Conservation (phyloP, 2,113 vertebrate species). For the Amblyornis subalaris region DNA sequence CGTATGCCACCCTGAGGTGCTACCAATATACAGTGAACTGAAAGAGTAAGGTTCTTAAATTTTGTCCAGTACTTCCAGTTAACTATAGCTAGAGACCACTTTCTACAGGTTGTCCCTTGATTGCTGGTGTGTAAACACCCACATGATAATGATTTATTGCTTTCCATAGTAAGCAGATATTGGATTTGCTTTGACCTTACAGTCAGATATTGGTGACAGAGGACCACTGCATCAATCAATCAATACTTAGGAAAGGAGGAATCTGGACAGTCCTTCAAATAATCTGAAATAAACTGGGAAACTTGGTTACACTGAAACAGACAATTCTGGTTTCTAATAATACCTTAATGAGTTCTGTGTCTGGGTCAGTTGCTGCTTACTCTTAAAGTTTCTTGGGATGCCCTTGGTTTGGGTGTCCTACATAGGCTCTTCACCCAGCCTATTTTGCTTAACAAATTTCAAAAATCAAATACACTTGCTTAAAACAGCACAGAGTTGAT, state of each 20-base stretch:
- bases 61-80: conserved; percentile 25
- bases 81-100: neutral
- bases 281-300: neutral
- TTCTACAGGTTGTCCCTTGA: neutral
- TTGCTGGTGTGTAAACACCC: neutral
- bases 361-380: neutral
- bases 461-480: neutral
- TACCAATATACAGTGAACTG: conserved; percentile 98
- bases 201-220: neutral
- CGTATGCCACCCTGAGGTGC: conserved; percentile 95
- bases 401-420: neutral
- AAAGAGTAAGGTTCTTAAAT: conserved; percentile 85
- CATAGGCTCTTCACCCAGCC: neutral
- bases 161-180: neutral
- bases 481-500: neutral
- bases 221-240: neutral
- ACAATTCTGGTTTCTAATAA: neutral
- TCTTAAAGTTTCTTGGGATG: neutral
- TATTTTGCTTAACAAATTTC: neutral
- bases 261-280: neutral
- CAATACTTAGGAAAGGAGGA: neutral
- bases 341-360: neutral
- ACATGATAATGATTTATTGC: neutral
- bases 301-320: neutral
- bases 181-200: neutral